Evolutionary conservation across 2,888 invertebrate species (phyloP).

Genomic region (Salpingus planirostris): DNA sequence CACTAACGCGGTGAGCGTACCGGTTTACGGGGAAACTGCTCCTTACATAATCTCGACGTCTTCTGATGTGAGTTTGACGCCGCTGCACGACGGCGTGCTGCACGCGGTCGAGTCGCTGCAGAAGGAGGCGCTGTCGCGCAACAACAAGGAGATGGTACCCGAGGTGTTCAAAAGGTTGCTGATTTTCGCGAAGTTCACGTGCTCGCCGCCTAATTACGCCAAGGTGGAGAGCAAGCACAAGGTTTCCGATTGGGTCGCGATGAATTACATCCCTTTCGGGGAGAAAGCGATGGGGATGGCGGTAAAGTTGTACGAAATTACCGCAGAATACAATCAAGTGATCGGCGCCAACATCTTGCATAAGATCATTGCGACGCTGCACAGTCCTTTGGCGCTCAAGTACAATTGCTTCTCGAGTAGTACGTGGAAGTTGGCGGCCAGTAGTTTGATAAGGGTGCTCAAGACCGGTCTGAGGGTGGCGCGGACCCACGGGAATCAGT

Average conservation of each 20-base stretch:
- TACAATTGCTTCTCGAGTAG: conserved; percentile 71
- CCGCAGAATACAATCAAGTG: conserved; percentile 61
- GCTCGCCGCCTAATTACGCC: conserved; percentile 53
- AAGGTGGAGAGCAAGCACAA: conserved; percentile 47
- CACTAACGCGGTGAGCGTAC: conserved; percentile 69
- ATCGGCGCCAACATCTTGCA: conserved; percentile 63
- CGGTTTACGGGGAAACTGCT: conserved; percentile 70
- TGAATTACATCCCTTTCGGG: conserved; percentile 80
- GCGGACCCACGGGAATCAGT: conserved; percentile 63
- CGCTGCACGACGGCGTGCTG: conserved; percentile 74
- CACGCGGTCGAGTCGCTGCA: conserved; percentile 83
- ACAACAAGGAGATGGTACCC: conserved; percentile 53
- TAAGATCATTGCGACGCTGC: conserved; percentile 56
- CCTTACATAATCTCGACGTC: conserved; percentile 66
- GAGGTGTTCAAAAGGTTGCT: conserved; percentile 58
- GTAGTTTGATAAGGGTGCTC: conserved; percentile 66
- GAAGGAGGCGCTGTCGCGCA: conserved; percentile 57
- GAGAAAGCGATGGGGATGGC: conserved; percentile 69
- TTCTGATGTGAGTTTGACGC: conserved; percentile 71
- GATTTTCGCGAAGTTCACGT: conserved; percentile 60
- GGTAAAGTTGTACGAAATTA: conserved; percentile 65
- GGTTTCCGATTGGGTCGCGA: conserved; percentile 64
- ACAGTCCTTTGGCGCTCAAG: conserved; percentile 67
- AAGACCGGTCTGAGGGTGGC: conserved; percentile 83
- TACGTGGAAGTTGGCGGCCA: conserved; percentile 77